A percentile compares a stretch with the other conserved stretches of the same genome.
Evolutionary conservation across 2,888 invertebrate genomes (phyloP).

Genomic region (Podotricha telesiphe): DNA sequence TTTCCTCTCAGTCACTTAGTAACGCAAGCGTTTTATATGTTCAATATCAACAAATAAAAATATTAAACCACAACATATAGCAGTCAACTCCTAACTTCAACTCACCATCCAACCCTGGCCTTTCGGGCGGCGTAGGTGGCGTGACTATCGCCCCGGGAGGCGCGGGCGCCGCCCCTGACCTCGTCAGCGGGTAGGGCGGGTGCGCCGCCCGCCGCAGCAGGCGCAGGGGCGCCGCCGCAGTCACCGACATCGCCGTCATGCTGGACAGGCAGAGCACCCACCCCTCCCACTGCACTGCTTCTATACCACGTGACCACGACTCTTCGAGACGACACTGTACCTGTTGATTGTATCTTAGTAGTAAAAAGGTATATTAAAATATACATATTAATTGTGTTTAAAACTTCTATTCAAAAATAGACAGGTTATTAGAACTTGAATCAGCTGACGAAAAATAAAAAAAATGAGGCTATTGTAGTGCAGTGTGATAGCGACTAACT

Average conservation of each 20-base stretch:
- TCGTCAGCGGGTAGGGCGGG: constrained; percentile 92
- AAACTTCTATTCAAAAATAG: too few relatives aligned
- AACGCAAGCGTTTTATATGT: too few relatives aligned
- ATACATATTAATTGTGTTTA: too few relatives aligned
- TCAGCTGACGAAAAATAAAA: too few relatives aligned
- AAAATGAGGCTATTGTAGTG: too few relatives aligned
- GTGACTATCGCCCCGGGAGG: constrained; percentile 85
- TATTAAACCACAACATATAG: too few relatives aligned
- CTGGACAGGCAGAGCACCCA: constrained; percentile 82
- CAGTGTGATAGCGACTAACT: too few relatives aligned
- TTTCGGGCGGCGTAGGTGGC: constrained; percentile 51
- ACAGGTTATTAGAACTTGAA: too few relatives aligned
- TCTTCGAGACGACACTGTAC: constrained; percentile 91
- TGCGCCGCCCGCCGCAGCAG: constrained; percentile 88
- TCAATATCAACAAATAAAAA: too few relatives aligned
- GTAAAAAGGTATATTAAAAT: too few relatives aligned
- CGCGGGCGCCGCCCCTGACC: constrained; percentile 91
- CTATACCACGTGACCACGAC: constrained; percentile 86
- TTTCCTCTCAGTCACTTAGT: too few relatives aligned
- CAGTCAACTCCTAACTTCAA: too few relatives aligned
- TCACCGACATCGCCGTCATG: constrained; percentile 47
- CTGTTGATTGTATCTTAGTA: constrained; percentile 50
- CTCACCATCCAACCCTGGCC: constrained; percentile 47
- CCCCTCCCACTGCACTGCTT: constrained; percentile 86
- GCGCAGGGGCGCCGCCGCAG: constrained; percentile 48